These are phyloP conservation scores for Neoarius graeffei DNA, from an alignment of 2,113 vertebrate genomes.

Conservation along the genomic window DNA sequence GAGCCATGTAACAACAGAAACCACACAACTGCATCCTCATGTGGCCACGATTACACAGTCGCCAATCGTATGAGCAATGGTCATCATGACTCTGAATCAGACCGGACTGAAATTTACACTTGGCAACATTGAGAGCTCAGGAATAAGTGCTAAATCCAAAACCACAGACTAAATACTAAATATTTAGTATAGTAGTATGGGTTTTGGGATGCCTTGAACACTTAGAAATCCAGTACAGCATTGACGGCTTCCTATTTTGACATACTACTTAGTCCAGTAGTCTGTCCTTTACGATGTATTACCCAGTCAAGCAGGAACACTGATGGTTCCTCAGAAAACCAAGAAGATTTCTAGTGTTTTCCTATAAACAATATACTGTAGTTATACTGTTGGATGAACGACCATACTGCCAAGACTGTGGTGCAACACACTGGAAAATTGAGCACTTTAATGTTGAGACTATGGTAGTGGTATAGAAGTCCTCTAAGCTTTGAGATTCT, in stretches of 20 bases:
- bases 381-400: neutral
- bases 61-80: neutral
- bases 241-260: neutral
- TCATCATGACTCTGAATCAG: neutral
- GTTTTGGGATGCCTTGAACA: neutral
- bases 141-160: neutral
- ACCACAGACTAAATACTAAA: conserved; percentile 3
- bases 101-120: neutral
- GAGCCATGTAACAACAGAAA: neutral
- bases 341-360: neutral
- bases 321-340: neutral
- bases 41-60: neutral
- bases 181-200: neutral
- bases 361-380: neutral
- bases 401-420: neutral
- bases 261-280: neutral
- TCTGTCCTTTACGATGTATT: neutral
- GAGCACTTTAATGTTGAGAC: neutral
- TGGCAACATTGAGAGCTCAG: neutral
- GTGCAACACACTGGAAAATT: neutral
- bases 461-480: neutral
- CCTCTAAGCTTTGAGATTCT: neutral
- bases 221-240: neutral
- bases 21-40: conserved; percentile 5
- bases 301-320: neutral